phyloP scores from a whole-genome alignment of 2,888 invertebrate species.

The Dendrolimus pini region DNA sequence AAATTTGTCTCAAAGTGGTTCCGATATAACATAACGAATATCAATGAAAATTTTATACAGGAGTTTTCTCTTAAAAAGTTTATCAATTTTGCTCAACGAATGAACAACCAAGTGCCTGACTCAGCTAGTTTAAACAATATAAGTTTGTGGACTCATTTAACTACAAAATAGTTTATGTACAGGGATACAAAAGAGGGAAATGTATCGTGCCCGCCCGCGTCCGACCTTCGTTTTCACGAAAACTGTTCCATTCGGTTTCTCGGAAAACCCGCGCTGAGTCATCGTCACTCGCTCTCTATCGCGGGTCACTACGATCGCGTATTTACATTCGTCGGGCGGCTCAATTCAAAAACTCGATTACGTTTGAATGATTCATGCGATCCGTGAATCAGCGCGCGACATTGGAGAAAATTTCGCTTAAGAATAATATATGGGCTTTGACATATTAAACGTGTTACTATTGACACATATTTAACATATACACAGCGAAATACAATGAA shows the following conservation, averaged over 20 bases:
- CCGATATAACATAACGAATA: too few species aligned
- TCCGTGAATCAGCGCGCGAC: constrained; percentile 64
- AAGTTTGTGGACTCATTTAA: too few species aligned
- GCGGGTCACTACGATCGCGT: constrained; percentile 66
- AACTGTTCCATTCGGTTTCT: constrained; percentile 60
- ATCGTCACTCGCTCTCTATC: constrained; percentile 56
- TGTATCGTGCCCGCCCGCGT: constrained; percentile 30
- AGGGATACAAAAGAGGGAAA: constrained; percentile 28
- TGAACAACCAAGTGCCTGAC: too few species aligned
- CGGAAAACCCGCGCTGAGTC: constrained; percentile 73
- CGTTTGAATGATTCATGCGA: constrained; percentile 63
- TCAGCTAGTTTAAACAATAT: too few species aligned
- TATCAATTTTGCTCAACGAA: too few species aligned
- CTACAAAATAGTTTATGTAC: too few species aligned
- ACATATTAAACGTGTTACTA: neutral
- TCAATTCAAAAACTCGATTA: constrained; percentile 74
- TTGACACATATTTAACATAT: neutral
- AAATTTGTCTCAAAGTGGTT: too few species aligned
- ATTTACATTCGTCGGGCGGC: constrained; percentile 65
- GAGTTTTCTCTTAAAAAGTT: too few species aligned
- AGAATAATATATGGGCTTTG: constrained; percentile 15
- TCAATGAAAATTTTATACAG: too few species aligned
- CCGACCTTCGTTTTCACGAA: constrained; percentile 70
- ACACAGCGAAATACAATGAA: neutral
- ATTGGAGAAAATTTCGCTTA: constrained; percentile 44